Evolutionary conservation across 2,888 invertebrate species (phyloP).

Genomic region (Oscheius myriophilus): DNA sequence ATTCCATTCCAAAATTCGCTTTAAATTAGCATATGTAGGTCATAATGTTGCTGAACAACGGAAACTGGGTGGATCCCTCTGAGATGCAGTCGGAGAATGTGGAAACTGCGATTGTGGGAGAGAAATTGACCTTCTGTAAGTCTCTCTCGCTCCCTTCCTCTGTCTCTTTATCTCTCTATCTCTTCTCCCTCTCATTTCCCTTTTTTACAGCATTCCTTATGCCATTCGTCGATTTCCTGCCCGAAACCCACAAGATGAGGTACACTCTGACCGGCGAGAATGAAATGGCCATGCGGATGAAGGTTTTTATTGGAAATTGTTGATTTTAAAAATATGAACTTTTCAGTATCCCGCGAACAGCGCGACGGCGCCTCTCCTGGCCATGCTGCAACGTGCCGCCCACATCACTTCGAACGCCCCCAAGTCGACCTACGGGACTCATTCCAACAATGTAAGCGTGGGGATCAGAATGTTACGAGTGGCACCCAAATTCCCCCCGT

Average conservation of each 20-base stretch:
- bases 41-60: slow-evolving; percentile 90
- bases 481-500: no score
- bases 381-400: slow-evolving; percentile 37
- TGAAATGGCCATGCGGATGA: slow-evolving; percentile 40
- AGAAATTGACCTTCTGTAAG: slow-evolving; percentile 31
- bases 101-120: slow-evolving; percentile 58
- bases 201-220: slow-evolving; percentile 72
- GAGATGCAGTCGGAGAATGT: slow-evolving; percentile 61
- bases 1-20: not conserved
- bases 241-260: slow-evolving; percentile 83
- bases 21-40: slow-evolving; percentile 77
- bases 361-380: slow-evolving; percentile 44
- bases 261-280: slow-evolving; percentile 40
- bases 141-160: not conserved
- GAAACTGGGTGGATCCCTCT: slow-evolving; percentile 95
- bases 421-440: slow-evolving; percentile 31
- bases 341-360: slow-evolving; percentile 41
- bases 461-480: no score
- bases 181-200: no score
- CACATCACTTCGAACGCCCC: slow-evolving; percentile 36
- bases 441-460: slow-evolving; percentile 33
- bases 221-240: slow-evolving; percentile 92
- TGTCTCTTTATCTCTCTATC: no score
- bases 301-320: not conserved
- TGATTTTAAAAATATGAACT: not conserved